phyloP scores from a whole-genome alignment of 2,797 vertebrate genomes.

The Pteropus rufus region DNA sequence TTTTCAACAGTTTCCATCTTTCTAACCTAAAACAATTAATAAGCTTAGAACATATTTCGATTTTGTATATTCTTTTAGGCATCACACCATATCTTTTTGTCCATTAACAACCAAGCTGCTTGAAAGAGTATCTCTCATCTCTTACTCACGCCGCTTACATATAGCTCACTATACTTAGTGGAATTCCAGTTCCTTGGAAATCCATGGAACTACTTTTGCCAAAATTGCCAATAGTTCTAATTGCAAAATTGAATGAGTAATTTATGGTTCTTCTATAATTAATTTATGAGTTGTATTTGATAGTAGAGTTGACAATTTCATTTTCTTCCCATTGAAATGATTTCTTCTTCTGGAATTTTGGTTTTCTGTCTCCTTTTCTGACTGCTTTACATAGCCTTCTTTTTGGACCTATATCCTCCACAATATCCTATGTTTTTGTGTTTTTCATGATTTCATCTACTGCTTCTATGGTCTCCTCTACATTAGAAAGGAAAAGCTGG shows the following conservation, averaged over 20 bases:
- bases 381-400: not conserved
- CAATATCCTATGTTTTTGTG: not conserved
- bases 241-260: not conserved
- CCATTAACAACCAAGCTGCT: not conserved
- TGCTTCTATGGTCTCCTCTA: not conserved
- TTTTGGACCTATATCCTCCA: not conserved
- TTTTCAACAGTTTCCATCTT: not conserved
- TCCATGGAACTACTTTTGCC: not conserved
- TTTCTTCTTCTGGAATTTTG: not conserved
- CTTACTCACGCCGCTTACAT: not conserved
- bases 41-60: not conserved
- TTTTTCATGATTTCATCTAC: not conserved
- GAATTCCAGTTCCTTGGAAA: not conserved
- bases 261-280: not conserved
- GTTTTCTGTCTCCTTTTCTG: not conserved
- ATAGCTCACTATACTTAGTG: not conserved
- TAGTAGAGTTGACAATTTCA: not conserved
- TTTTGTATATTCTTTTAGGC: not conserved
- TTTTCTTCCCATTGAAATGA: not conserved
- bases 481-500: not conserved
- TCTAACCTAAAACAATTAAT: not conserved
- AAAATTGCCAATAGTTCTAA: not conserved
- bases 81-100: not conserved
- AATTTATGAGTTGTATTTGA: not conserved
- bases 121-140: not conserved